phyloP scores from a whole-genome alignment of 1,140 invertebrate species.

The Eueides isabella region DNA sequence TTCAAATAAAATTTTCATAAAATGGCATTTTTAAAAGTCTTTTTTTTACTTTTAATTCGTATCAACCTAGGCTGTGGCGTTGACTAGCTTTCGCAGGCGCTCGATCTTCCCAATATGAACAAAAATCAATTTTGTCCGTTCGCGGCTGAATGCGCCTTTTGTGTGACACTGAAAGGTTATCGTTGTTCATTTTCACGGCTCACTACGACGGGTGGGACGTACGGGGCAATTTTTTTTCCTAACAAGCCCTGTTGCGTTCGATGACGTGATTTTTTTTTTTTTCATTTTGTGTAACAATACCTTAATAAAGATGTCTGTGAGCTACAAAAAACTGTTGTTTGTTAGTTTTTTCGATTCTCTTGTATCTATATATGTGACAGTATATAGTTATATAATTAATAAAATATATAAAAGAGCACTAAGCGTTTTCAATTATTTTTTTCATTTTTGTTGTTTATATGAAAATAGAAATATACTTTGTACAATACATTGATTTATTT shows the following conservation, averaged over 20 bases:
- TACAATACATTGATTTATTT: not conserved
- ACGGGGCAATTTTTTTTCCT: constrained; percentile 51
- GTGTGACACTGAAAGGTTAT: constrained; percentile 71
- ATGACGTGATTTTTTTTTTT: constrained; percentile 8
- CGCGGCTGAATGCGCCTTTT: constrained; percentile 68
- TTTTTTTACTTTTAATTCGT: not conserved
- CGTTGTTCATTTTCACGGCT: constrained; percentile 71
- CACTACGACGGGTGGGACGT: constrained; percentile 53
- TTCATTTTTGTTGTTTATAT: not conserved
- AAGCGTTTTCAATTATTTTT: not conserved
- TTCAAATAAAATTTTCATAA: not conserved
- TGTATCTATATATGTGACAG: not conserved
- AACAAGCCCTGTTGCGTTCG: constrained; percentile 50
- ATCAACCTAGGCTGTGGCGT: constrained; percentile 22
- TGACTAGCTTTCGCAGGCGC: constrained; percentile 32
- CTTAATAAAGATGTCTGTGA: not conserved
- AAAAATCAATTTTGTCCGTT: constrained; percentile 76
- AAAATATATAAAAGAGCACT: not conserved
- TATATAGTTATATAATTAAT: not conserved
- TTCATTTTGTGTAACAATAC: not conserved
- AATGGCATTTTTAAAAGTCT: not conserved
- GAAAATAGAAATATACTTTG: not conserved
- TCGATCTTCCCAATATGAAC: constrained; percentile 62
- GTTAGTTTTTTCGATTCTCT: not conserved
- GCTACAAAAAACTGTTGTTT: not conserved